These are phyloP conservation scores for Lasioglossum baleicum DNA, from an alignment of 1,140 invertebrate species.

Conservation along the genomic window DNA sequence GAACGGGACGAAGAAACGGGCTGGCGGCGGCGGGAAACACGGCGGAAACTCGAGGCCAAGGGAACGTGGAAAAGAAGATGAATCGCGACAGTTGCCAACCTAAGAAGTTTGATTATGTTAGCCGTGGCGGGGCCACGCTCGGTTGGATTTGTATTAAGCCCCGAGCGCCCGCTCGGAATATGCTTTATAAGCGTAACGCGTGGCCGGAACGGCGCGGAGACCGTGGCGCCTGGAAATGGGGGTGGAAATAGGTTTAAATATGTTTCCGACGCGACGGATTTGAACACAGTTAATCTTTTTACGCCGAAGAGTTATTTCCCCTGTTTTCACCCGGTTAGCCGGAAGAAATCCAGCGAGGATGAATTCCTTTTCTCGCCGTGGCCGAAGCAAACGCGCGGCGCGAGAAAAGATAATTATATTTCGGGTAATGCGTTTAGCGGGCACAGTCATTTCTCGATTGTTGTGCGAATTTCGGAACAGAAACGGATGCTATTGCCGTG, in stretches of 20 bases:
- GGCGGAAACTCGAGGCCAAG: slow-evolving; percentile 41
- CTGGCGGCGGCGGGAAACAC: slow-evolving; percentile 14
- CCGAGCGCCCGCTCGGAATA: slow-evolving; percentile 5
- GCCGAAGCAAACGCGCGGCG: no score
- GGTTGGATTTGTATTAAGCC: slow-evolving; percentile 47
- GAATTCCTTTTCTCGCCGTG: not conserved
- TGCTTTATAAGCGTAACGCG: slow-evolving; percentile 42
- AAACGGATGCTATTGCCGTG: no score
- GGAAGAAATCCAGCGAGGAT: not conserved
- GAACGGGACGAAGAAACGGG: not conserved
- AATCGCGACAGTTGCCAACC: slow-evolving; percentile 48
- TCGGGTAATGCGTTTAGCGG: no score
- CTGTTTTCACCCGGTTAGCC: not conserved
- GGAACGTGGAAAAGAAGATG: slow-evolving; percentile 47
- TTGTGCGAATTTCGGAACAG: no score
- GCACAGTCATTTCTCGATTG: no score
- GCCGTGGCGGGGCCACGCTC: slow-evolving; percentile 30
- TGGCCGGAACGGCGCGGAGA: not conserved
- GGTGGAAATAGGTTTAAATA: slow-evolving; percentile 3
- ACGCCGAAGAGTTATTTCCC: slow-evolving; percentile 1
- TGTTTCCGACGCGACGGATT: slow-evolving; percentile 7
- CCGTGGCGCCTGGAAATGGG: not conserved
- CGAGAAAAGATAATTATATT: no score
- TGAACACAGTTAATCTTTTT: slow-evolving; percentile 18
- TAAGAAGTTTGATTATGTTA: slow-evolving; percentile 51